Percentiles rank a stretch among this genome's conserved stretches.
Evolutionary conservation across 2,888 invertebrate genomes (phyloP).

Genomic region (Cryptophagus acutangulus): DNA sequence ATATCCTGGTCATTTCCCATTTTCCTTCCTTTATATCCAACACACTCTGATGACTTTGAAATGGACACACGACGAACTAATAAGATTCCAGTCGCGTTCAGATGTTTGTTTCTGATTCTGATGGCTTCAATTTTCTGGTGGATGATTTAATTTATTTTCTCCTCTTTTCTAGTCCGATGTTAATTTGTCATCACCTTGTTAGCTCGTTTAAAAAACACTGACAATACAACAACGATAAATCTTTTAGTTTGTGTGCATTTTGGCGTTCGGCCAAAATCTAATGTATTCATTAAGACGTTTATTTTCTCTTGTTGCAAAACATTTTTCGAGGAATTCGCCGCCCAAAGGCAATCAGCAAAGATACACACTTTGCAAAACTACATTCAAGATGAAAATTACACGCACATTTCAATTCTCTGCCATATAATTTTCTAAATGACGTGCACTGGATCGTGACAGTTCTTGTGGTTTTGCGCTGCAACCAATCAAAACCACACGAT

Average conservation of each 20-base stretch:
- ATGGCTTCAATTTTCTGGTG: not conserved
- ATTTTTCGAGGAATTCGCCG: too few species aligned
- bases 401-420: conserved; percentile 25
- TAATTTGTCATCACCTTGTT: conserved; percentile 3
- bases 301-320: too few species aligned
- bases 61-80: conserved; percentile 11
- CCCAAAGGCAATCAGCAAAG: not conserved
- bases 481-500: not conserved
- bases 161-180: not conserved
- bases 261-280: conserved; percentile 19
- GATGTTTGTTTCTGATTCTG: not conserved
- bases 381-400: conserved; percentile 23
- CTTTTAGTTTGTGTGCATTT: conserved; percentile 13
- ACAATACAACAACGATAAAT: conserved; percentile 13
- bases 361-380: too few species aligned
- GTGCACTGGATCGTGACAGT: conserved; percentile 31
- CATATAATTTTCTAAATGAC: conserved; percentile 34
- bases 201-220: not conserved
- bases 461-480: conserved; percentile 6
- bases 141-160: not conserved
- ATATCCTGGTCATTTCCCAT: conserved; percentile 21
- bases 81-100: not conserved
- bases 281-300: conserved; percentile 21
- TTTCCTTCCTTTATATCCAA: conserved; percentile 15
- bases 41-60: conserved; percentile 13